Percentiles rank a stretch among this genome's conserved stretches.
phyloP scores from a whole-genome alignment of 2,113 vertebrate genomes.

The Todiramphus saurophagus region DNA sequence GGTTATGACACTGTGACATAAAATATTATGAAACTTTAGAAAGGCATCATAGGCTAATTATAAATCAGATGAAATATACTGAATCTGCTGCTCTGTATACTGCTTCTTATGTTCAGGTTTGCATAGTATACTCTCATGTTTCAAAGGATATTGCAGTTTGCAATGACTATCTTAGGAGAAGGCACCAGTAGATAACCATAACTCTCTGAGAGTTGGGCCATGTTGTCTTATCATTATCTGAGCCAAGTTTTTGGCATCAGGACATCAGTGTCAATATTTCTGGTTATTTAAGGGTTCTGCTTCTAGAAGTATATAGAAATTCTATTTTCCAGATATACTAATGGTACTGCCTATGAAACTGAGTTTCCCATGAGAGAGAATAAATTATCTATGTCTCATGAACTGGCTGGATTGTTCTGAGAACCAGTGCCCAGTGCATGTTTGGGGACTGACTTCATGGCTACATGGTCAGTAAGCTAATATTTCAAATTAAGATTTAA shows the following conservation, averaged over 20 bases:
- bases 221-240: neutral
- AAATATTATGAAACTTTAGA: neutral
- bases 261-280: neutral
- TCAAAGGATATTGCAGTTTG: neutral
- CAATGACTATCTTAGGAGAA: neutral
- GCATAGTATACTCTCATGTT: neutral
- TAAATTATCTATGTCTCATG: neutral
- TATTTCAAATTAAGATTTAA: neutral
- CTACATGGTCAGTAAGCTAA: neutral
- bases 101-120: neutral
- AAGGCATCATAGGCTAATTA: neutral
- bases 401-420: neutral
- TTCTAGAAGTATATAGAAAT: neutral
- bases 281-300: neutral
- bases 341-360: neutral
- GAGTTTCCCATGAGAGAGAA: neutral
- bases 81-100: neutral
- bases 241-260: neutral
- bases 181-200: neutral
- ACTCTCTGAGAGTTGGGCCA: neutral
- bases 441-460: neutral
- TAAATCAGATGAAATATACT: neutral
- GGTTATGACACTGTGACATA: neutral
- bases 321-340: neutral
- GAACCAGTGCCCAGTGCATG: neutral